Evolutionary conservation across 2,113 vertebrate genomes (phyloP).

Genomic region (Taxidea taxus): DNA sequence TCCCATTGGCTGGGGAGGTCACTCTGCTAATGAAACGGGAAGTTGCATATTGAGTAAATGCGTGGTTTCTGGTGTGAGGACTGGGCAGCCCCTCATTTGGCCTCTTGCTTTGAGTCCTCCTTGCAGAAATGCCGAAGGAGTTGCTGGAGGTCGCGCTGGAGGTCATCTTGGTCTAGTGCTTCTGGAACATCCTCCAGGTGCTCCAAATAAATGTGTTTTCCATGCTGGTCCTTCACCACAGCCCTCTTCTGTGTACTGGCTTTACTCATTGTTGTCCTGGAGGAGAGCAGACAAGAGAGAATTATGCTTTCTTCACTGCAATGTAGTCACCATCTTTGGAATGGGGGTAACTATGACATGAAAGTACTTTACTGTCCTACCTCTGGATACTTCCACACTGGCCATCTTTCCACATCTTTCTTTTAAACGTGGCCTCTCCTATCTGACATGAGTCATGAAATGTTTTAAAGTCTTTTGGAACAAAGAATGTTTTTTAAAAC

Average conservation of each 20-base stretch:
- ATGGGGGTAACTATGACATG: not conserved
- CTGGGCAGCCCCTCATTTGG: conserved; percentile 78
- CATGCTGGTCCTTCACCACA: conserved; percentile 92
- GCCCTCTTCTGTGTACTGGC: conserved; percentile 93
- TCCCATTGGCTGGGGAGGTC: conserved; percentile 52
- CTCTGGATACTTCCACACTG: not conserved
- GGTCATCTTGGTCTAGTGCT: conserved; percentile 87
- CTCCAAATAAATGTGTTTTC: conserved; percentile 90
- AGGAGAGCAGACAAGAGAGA: not conserved
- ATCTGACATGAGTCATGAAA: not conserved
- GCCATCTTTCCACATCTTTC: not conserved
- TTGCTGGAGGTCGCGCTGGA: conserved; percentile 92
- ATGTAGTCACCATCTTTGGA: not conserved
- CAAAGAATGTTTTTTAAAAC: not conserved
- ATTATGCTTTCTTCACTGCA: not conserved
- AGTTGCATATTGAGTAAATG: conserved; percentile 59
- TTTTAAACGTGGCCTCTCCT: not conserved
- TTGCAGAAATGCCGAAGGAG: conserved; percentile 91
- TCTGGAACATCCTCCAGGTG: conserved; percentile 90
- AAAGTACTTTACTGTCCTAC: not conserved
- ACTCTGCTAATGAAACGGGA: conserved; percentile 48
- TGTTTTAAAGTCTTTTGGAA: not conserved
- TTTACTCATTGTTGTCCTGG: conserved; percentile 93
- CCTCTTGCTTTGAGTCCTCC: conserved; percentile 82
- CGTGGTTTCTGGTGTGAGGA: conserved; percentile 77